phyloP scores from a whole-genome alignment of 2,113 vertebrate genomes.

The Puffinus mauretanicus region DNA sequence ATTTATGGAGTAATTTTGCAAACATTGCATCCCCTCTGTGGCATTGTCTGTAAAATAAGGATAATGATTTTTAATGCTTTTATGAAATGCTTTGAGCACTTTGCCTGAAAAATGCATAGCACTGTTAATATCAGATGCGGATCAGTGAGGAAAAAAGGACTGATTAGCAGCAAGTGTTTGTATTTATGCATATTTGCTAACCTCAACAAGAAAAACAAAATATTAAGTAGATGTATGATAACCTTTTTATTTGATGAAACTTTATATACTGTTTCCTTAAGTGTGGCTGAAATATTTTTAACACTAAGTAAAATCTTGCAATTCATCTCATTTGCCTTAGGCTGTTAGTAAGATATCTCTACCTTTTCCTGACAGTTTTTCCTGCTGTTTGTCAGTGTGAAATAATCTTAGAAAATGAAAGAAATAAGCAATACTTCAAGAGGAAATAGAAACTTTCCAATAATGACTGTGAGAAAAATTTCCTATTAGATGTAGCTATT shows the following conservation, averaged over 20 bases:
- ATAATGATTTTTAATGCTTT: not conserved
- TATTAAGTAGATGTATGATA: not conserved
- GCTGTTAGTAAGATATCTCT: not conserved
- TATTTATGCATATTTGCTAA: not conserved
- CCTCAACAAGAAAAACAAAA: not conserved
- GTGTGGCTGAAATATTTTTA: not conserved
- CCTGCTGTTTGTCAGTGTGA: not conserved
- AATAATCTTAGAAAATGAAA: constrained; percentile 3
- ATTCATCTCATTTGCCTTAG: not conserved
- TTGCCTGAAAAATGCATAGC: not conserved
- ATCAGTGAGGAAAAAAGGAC: not conserved
- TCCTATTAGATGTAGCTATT: not conserved
- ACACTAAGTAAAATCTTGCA: not conserved
- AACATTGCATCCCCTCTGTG: not conserved
- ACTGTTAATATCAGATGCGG: not conserved
- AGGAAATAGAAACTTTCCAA: not conserved
- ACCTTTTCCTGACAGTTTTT: not conserved
- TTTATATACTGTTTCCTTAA: not conserved
- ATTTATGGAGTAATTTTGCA: not conserved
- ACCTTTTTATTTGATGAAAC: not conserved
- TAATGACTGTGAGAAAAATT: not conserved
- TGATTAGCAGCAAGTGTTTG: not conserved
- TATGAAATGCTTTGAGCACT: not conserved
- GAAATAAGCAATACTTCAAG: not conserved
- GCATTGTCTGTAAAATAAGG: not conserved